Base-by-base conservation (phyloP, 2,113 vertebrate genomes). In the Naja naja region DNA sequence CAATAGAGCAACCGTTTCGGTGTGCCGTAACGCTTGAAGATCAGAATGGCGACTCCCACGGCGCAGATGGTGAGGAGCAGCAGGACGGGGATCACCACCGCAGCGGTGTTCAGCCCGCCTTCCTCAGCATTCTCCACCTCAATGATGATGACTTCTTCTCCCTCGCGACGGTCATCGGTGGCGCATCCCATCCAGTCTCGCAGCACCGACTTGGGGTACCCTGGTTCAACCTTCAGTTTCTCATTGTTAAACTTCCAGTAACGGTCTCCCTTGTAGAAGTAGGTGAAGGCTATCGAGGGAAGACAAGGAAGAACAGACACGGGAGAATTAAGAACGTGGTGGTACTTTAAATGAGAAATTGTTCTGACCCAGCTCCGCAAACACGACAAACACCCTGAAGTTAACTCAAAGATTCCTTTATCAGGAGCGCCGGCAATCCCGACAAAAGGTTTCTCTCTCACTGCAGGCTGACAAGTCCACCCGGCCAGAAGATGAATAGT, bases 161-260 rank as follows among this genome's bases (percentile, higher is more conserved):
- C 94, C 64, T 97, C 96, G 7, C 96, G 97, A 87, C 98, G 98
- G 53, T 93, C 95, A 0, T 98, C 97, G 1, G 94, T 92, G 0
- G 98, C 97, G 56, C 99, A 99, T 96, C 98, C 98, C 98, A 99
- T 98, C 98, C 98, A 99, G 96, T 98, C 98, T 9, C 96, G 97
- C 69, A 99, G 97, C 56, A 98, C 98, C 0, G 99, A 99, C 94
- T 98, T 99, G 90, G 99, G 99, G 96, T 98, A 99, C 69, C 99
- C 99, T 0, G 98, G 97, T 95, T 99, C 98, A 86, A 99, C 98
- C 95, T 98, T 98, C 97, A 99, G 97, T 95, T 98, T 97, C 96
- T 99, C 98, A 96, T 99, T 99, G 97, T 98, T 99, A 95, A 99
- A 99, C 96, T 99, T 99, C 99, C 99, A 99, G 96, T 98, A 99